phyloP scores from a whole-genome alignment of 2,113 vertebrate species.

The Damaliscus lunatus region DNA sequence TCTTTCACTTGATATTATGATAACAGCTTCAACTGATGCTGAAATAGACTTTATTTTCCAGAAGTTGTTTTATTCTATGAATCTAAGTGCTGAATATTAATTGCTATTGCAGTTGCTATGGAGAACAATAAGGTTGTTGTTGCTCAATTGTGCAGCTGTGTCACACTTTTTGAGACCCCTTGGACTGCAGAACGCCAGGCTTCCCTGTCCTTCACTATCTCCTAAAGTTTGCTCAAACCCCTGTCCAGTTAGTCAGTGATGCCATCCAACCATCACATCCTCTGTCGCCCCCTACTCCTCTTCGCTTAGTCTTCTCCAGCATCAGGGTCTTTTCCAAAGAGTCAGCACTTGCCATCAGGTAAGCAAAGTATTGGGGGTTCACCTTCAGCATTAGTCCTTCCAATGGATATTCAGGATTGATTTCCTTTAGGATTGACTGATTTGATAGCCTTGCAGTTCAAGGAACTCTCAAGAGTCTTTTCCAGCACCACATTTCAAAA shows the following conservation, averaged over 20 bases:
- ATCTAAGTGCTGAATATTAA: neutral
- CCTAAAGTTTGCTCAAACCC: neutral
- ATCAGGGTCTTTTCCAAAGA: neutral
- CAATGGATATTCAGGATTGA: neutral
- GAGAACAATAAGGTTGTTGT: neutral
- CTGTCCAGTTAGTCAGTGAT: neutral
- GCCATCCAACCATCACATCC: neutral
- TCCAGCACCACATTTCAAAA: neutral
- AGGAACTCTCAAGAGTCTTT: neutral
- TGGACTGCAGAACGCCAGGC: accelerated
- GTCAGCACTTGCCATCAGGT: neutral
- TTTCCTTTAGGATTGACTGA: neutral
- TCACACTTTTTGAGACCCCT: neutral
- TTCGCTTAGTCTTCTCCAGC: neutral
- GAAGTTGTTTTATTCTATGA: neutral
- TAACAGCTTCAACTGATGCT: neutral
- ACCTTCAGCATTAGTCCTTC: neutral
- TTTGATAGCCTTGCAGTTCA: neutral
- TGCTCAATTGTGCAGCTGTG: neutral
- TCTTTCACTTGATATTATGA: neutral
- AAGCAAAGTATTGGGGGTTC: neutral
- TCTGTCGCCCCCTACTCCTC: neutral
- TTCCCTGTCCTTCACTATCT: neutral
- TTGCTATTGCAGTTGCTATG: neutral
- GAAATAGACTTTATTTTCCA: neutral